A percentile compares a stretch with the other conserved stretches of the same genome.
phyloP scores from a whole-genome alignment of 1,140 invertebrate genomes.

The Tigriopus japonicus region DNA sequence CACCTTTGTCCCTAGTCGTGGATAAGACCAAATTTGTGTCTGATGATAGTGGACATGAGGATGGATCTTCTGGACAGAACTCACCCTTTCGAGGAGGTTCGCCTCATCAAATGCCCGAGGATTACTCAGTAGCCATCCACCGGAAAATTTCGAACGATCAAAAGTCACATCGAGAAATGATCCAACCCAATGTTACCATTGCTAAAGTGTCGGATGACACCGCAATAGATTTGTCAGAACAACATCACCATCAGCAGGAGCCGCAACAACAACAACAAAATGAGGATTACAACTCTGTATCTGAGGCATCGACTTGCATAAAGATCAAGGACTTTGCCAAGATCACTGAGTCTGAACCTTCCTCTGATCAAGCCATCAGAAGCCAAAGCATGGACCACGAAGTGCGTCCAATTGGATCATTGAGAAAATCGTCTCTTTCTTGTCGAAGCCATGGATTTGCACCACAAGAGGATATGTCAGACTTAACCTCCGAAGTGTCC shows the following conservation, averaged over 20 bases:
- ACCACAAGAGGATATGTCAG: not conserved
- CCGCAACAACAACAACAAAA: too few relatives aligned
- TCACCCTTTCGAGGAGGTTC: too few relatives aligned
- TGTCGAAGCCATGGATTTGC: not conserved
- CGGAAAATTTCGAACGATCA: too few relatives aligned
- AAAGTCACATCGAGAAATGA: not conserved
- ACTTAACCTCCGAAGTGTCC: not conserved
- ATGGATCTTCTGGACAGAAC: not conserved
- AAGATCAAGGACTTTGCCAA: constrained; percentile 13
- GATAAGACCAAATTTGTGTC: not conserved
- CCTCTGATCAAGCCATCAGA: too few relatives aligned
- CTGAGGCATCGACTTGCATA: not conserved
- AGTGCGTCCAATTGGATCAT: too few relatives aligned
- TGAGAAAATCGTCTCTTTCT: too few relatives aligned
- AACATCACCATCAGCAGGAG: not conserved
- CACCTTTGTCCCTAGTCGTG: constrained; percentile 5
- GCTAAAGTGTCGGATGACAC: not conserved
- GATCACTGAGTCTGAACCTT: not conserved
- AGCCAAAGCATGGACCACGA: too few relatives aligned
- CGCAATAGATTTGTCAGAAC: not conserved
- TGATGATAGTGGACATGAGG: not conserved
- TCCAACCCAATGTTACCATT: not conserved
- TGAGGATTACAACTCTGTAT: too few relatives aligned
- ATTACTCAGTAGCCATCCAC: too few relatives aligned
- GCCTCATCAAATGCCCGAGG: too few relatives aligned